Base-by-base conservation (phyloP, 2,888 invertebrate species). In the Nemoura dubitans region DNA sequence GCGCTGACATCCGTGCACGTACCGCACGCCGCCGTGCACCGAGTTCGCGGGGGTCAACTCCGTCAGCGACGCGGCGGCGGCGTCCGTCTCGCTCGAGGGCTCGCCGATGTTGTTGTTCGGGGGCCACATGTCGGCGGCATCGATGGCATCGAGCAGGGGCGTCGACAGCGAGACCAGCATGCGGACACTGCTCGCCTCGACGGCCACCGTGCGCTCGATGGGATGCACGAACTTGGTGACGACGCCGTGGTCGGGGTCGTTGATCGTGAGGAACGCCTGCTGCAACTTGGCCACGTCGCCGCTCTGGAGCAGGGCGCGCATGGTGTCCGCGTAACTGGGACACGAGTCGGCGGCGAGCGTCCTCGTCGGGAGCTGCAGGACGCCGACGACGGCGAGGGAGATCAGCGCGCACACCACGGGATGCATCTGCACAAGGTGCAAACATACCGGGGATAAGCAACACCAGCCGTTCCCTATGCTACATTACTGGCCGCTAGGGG, bases 101-200 rank as follows among this genome's bases (percentile, higher is more conserved):
- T 28, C 29, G 27, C 27, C 10, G 25, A 28, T 16, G 29, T 76
- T 59, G n/a, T 26, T 84, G 84, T 84, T 84, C 28, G 26, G 16
- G 5, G 84, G 84, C 84, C 84, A 84, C 84, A 59, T 27, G 28
- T 84, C 84, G 6, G 76, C 16, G 28, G 0, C 7, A 28, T 59
- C 27, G 3, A 84, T 84, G 28, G 27, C 28, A 25, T 26, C 27
- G 14, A 59, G 5, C 7, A 76, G 27, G 0, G 84, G 84, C 59
- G 10, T 59, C 29, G 84, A 84, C 59, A 84, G 29, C 0, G 84
- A 84, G 7, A 84, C 21, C 84, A 84, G 76, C 59, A 76, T 59
- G 21, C 7, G 2, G 5, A 76, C 26, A 27, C 16, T 59, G 76
- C 10, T 76, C 14, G 21, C 27, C 76, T 84, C 84, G 6, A 76